These are phyloP conservation scores for Dolichallabes microphthalmus DNA, from an alignment of 2,113 vertebrate genomes.

Conservation along the genomic window DNA sequence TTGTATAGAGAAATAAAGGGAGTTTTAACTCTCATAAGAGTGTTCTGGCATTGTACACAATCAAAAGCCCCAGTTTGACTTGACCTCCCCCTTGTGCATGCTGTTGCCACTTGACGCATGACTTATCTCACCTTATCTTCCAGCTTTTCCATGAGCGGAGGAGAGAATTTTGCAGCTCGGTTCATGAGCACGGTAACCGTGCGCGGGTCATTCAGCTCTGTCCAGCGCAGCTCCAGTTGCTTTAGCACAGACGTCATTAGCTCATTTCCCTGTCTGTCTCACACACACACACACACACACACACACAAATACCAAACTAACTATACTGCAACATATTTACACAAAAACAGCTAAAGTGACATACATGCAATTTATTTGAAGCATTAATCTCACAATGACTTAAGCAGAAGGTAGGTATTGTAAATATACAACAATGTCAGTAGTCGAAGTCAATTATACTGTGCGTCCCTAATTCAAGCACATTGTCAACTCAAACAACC, in stretches of 20 bases:
- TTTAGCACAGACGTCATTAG: constrained; percentile 73
- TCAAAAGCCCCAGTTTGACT: too few species aligned
- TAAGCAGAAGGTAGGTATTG: neutral
- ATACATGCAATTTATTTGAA: neutral
- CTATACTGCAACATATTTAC: neutral
- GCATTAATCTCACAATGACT: neutral
- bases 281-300: neutral
- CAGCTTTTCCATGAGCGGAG: constrained; percentile 77
- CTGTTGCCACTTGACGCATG: too few species aligned
- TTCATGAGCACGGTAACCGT: constrained; percentile 70
- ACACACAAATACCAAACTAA: neutral
- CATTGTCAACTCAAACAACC: neutral
- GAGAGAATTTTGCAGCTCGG: constrained; percentile 66
- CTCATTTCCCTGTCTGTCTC: constrained; percentile 36
- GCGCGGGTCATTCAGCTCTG: constrained; percentile 76
- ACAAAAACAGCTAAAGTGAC: neutral
- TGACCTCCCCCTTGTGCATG: too few species aligned
- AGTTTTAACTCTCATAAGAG: too few species aligned
- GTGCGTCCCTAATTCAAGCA: neutral
- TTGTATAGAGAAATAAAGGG: too few species aligned
- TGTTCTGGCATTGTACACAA: too few species aligned
- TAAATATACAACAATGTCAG: neutral
- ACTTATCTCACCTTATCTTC: constrained; percentile 85
- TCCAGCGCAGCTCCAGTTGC: constrained; percentile 89
- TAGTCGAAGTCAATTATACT: neutral